Base-by-base conservation (phyloP, 2,797 vertebrate genomes). In the Anguilla megastoma region DNA sequence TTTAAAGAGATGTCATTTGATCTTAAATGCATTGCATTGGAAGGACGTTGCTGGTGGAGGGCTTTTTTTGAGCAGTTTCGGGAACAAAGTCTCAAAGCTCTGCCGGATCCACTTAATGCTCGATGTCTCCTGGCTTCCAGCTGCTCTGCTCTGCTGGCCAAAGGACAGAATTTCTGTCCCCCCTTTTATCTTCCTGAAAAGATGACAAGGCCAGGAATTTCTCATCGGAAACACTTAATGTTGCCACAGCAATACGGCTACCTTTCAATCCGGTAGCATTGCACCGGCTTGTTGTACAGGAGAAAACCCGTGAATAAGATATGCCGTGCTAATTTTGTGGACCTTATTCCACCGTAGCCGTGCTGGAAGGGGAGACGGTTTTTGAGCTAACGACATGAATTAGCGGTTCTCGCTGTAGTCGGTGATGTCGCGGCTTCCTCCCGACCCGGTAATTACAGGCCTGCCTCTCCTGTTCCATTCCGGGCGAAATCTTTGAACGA, bases 51-150 rank as follows among this genome's bases (percentile, higher is more conserved):
- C 18, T 48, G 41, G 76, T 14, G 36, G 76, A 48, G 18, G 36
- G 41, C 76, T 80, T 33, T 18, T 79, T 36, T 18, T 48, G 21
- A 1, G 10, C 66, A 30, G 9, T 24, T 18, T n/a, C 24, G 41
- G 45, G 79, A 82, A 79, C 74, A 79, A 48, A 50, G 79, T n/a
- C 41, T 10, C 6, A 24, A 6, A 48, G 41, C 5, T n/a, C 79
- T 82, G 79, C 79, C 79, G 50, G 79, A 48, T 82, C 79, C 79
- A 36, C 24, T 80, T 21, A 80, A 80, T 45, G 76, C 76, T 82
- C 45, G 3, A 18, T 2, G 79, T 82, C 18, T 82, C 45, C 10
- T 50, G 45, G 79, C 79, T 50, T 82, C 79, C 21, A 50, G 45
- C 41, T 48, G 41, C 79, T 50, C 21, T 3, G 79, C 24, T 50